These are phyloP conservation scores for Brachypteracias leptosomus DNA, from an alignment of 2,113 vertebrate species.

Conservation along the genomic window DNA sequence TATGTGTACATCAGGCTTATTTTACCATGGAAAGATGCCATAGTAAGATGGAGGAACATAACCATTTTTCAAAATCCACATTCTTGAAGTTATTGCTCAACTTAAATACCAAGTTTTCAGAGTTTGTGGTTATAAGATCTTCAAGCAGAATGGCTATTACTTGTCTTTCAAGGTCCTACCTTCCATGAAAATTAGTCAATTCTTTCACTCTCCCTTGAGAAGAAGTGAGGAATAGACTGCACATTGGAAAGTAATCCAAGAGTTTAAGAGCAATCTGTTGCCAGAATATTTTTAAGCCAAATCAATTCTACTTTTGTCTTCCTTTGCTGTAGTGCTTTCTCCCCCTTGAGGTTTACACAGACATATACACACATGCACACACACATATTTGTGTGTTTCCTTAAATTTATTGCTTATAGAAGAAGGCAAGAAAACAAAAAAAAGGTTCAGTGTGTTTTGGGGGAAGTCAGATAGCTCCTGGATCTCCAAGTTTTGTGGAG, in stretches of 20 bases:
- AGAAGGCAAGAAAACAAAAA: neutral
- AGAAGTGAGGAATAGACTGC: neutral
- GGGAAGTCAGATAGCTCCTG: neutral
- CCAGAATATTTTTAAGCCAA: neutral
- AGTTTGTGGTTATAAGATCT: neutral
- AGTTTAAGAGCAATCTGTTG: constrained; percentile 1
- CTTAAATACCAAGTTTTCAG: constrained; percentile 12
- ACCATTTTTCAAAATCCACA: constrained; percentile 18
- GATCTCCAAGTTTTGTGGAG: neutral
- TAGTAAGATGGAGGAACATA: neutral
- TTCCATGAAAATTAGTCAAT: constrained; percentile 10
- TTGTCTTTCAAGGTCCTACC: neutral
- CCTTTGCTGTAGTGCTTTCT: neutral
- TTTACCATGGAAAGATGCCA: neutral
- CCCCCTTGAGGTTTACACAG: neutral
- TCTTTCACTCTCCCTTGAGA: neutral
- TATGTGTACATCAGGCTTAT: neutral
- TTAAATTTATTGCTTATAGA: neutral
- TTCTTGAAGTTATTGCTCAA: constrained; percentile 11
- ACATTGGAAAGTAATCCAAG: neutral
- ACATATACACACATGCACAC: no score
- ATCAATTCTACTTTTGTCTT: neutral
- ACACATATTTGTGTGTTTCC: neutral
- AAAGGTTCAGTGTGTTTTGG: neutral
- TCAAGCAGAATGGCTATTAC: neutral